Base-by-base conservation (phyloP, 2,888 invertebrate species). In the Eristalis intricaria region DNA sequence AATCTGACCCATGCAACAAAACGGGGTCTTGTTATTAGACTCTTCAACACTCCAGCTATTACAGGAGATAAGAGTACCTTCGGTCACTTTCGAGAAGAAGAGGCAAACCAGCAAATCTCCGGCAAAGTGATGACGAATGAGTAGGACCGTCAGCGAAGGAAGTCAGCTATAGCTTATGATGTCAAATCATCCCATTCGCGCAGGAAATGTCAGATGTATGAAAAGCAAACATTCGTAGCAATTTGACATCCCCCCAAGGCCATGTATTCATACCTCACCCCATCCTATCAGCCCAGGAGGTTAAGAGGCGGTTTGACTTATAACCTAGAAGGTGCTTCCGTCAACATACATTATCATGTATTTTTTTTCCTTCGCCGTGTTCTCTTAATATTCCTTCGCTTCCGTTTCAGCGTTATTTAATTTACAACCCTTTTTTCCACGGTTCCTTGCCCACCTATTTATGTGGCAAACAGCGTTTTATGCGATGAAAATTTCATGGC, bases 401-500 rank as follows among this genome's bases (percentile, higher is more conserved):
- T 81, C 75, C 75, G 81, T 65, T 75, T 69, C 69, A 64, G 32
- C 69, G 56, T 75, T 65, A 69, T 69, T 75, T 69, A 81, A 81
- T 81, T 81, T 81, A 58, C 69, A 81, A 81, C 75, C 81, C 81
- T 75, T 81, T 75, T 80, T 78, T 65, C 66, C 61, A 73, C 60
- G 61, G 43, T 23, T 80, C 23, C 32, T 11, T 35, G 71, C 26
- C 35, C 61, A 61, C 73, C 79, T 66, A 73, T 50, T 71, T 79
- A 66, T 66, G 61, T 66, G 73, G 73, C 79, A 79, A 79, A 73
- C 11, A 66, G 79, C 43, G 66, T 66, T 74, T 74, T 61, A 69
- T 32, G 63, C 63, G 63, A 81, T 81, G 69, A 75, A 81, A 81
- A 81, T 75, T 81, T 81, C 64, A 81, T 70, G 73, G 65, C 80